Conservation (phyloP, 2,888 invertebrate species). For the Eupsilia transversa region DNA sequence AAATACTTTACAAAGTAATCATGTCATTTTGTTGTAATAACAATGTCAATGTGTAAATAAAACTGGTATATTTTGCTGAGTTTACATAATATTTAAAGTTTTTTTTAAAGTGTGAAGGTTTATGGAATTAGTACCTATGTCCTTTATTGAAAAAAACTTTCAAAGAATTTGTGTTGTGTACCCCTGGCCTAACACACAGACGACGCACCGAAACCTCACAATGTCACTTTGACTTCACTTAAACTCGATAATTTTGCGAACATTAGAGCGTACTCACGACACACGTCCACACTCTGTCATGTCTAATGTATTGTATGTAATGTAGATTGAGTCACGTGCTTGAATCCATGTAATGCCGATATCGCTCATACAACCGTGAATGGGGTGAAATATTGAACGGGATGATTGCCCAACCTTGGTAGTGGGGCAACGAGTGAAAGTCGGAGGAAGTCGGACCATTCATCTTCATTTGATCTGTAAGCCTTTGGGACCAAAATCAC, state of each 20-base stretch:
- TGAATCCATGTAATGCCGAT: slow-evolving; percentile 10
- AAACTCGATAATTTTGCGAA: slow-evolving; percentile 6
- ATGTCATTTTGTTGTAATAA: too few species aligned
- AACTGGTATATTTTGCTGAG: too few species aligned
- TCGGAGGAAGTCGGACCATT: background rate
- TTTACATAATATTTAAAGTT: too few species aligned
- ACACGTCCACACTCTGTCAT: slow-evolving; percentile 21
- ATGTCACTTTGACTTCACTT: slow-evolving; percentile 19
- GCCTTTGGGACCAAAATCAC: background rate
- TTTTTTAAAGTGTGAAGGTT: too few species aligned
- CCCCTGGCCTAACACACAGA: background rate
- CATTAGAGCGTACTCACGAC: slow-evolving; percentile 19
- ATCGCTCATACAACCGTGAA: slow-evolving; percentile 20
- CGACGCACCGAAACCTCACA: background rate
- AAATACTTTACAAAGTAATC: too few species aligned
- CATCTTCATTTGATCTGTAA: background rate
- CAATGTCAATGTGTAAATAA: too few species aligned
- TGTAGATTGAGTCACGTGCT: slow-evolving; percentile 50
- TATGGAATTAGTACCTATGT: too few species aligned
- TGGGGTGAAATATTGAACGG: slow-evolving; percentile 14
- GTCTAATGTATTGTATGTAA: slow-evolving; percentile 55
- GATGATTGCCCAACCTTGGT: background rate
- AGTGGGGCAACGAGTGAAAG: background rate
- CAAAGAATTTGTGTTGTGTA: background rate
- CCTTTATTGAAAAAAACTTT: too few species aligned